Evolutionary conservation across 30 jellyfish, hydroid and myxozoan genomes (phyloP).

Genomic region (Mastigias papua): DNA sequence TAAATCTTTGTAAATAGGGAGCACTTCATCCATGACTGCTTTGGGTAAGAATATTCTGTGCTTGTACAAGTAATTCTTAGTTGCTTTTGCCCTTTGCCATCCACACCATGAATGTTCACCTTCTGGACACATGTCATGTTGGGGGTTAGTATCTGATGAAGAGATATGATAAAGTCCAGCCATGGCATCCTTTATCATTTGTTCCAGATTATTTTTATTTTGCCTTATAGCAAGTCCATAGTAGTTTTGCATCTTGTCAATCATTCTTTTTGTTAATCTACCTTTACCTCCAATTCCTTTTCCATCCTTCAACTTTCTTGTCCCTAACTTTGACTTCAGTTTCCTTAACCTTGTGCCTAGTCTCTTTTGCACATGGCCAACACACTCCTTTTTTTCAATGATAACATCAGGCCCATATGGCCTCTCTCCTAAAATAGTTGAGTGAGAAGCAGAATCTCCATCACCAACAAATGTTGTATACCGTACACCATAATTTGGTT

Average conservation of each 20-base stretch:
- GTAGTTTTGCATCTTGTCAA: slow-evolving; percentile 20
- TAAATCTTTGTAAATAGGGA: slow-evolving; percentile 9
- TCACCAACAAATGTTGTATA: no score
- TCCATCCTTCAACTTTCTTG: slow-evolving; percentile 27
- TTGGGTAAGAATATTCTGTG: neutral
- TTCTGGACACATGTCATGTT: no score
- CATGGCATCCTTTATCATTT: no score
- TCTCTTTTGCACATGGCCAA: slow-evolving; percentile 1
- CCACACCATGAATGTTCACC: slow-evolving; percentile 67
- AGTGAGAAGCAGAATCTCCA: slow-evolving; percentile 45
- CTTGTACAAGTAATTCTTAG: no score
- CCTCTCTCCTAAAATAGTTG: slow-evolving; percentile 11
- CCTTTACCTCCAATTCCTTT: no score
- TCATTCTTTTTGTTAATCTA: slow-evolving; percentile 7
- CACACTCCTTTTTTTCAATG: no score
- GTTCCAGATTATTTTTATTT: no score
- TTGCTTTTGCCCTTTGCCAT: no score
- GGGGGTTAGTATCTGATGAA: no score
- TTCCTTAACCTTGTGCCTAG: slow-evolving; percentile 42
- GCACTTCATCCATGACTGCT: slow-evolving; percentile 18
- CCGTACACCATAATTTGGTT: slow-evolving; percentile 21
- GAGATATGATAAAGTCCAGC: no score
- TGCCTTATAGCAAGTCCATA: no score
- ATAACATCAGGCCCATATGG: no score
- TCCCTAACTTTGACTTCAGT: slow-evolving; percentile 19